Conservation (phyloP, 2,797 vertebrate genomes). For the Coilia nasus region DNA sequence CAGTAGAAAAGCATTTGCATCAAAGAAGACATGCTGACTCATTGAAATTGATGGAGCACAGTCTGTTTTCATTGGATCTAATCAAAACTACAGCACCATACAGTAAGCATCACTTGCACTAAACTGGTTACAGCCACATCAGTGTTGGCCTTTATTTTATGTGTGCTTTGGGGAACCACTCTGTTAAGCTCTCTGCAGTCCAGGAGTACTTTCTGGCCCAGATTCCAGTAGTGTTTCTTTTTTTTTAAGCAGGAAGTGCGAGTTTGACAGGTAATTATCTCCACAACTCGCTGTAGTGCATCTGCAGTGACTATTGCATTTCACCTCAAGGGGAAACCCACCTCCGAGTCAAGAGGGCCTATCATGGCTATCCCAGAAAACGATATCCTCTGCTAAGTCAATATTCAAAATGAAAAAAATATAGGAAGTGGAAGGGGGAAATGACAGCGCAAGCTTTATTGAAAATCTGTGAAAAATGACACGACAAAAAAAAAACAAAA, state of each 20-base stretch:
- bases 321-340: slow-evolving; percentile 15
- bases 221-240: not conserved
- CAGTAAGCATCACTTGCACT: not conserved
- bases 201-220: not conserved
- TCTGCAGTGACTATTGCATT: slow-evolving; percentile 5
- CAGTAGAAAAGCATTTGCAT: not conserved
- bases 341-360: not conserved
- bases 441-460: not conserved
- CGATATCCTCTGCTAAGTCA: not conserved
- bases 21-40: not conserved
- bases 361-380: not conserved
- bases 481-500: not conserved
- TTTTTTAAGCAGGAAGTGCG: not conserved
- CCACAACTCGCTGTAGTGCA: not conserved
- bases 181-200: not conserved
- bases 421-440: not conserved
- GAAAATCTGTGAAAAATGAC: slow-evolving; percentile 9
- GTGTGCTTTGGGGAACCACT: not conserved
- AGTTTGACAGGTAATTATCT: slow-evolving; percentile 21
- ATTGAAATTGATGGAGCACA: too few relatives aligned
- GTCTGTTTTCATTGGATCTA: not conserved
- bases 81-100: not conserved
- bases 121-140: not conserved
- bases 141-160: not conserved
- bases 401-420: not conserved